phyloP scores from a whole-genome alignment of 2,797 vertebrate species.

The Nothura maculosa region DNA sequence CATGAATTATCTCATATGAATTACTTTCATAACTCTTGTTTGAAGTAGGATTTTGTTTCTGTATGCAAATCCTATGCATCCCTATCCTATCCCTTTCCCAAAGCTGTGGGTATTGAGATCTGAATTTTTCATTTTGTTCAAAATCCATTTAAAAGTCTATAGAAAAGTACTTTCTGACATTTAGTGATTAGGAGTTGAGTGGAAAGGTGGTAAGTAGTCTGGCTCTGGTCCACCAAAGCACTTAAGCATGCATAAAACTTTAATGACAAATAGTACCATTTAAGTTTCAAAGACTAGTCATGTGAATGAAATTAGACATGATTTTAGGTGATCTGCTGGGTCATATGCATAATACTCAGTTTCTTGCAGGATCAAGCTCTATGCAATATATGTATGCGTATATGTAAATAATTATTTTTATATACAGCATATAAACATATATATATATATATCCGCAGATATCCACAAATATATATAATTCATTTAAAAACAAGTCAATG shows the following conservation, averaged over 20 bases:
- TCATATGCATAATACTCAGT: not conserved
- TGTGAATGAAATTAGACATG: not conserved
- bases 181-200: not conserved
- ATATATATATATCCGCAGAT: accelerated
- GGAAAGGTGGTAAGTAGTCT: not conserved
- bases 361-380: not conserved
- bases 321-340: not conserved
- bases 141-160: not conserved
- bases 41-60: not conserved
- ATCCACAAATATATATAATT: accelerated
- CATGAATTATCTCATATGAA: not conserved
- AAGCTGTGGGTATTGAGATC: not conserved
- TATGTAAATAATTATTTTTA: not conserved
- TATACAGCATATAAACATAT: accelerated
- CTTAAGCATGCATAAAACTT: not conserved
- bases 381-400: not conserved
- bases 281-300: not conserved
- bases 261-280: not conserved
- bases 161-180: not conserved
- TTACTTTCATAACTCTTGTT: not conserved
- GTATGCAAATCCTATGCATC: not conserved
- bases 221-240: not conserved
- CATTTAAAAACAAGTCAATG: not conserved
- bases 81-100: too few relatives aligned
- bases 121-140: not conserved